These are phyloP conservation scores for Cheumatopsyche charites DNA, from an alignment of 1,140 invertebrate genomes.

Conservation along the genomic window DNA sequence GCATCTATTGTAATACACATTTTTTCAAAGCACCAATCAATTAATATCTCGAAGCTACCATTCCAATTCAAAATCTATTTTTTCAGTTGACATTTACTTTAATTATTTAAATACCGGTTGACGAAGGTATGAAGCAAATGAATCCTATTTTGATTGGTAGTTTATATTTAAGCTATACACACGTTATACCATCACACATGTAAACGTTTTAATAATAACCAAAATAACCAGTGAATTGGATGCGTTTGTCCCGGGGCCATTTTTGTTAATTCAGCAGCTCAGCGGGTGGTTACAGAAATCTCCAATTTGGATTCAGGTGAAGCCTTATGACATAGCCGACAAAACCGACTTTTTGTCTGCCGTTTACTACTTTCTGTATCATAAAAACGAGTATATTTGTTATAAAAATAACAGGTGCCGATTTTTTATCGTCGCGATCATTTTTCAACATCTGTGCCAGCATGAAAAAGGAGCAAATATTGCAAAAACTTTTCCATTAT, in stretches of 20 bases:
- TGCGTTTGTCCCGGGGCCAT: constrained; percentile 44
- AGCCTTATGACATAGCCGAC: constrained; percentile 26
- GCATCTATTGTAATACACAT: no score
- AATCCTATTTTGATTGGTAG: constrained; percentile 16
- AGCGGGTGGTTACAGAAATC: constrained; percentile 39
- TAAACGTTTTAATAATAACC: constrained; percentile 2
- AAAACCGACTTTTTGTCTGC: constrained; percentile 15
- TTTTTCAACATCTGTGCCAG: neutral
- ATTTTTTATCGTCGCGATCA: neutral
- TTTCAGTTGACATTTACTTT: no score
- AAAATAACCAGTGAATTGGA: constrained; percentile 26
- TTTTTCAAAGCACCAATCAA: no score
- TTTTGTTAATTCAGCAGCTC: constrained; percentile 48
- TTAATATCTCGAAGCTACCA: no score
- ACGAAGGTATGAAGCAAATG: no score
- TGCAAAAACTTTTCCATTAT: no score
- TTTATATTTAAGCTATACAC: neutral
- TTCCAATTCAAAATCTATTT: no score
- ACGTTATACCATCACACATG: constrained; percentile 2
- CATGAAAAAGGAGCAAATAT: no score
- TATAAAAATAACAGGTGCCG: constrained; percentile 4
- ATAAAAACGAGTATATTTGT: no score
- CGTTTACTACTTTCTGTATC: constrained; percentile 5
- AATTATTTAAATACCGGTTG: no score
- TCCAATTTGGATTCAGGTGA: constrained; percentile 28